These are phyloP conservation scores for Phania funesta DNA, from an alignment of 2,888 invertebrate genomes.

Conservation along the genomic window DNA sequence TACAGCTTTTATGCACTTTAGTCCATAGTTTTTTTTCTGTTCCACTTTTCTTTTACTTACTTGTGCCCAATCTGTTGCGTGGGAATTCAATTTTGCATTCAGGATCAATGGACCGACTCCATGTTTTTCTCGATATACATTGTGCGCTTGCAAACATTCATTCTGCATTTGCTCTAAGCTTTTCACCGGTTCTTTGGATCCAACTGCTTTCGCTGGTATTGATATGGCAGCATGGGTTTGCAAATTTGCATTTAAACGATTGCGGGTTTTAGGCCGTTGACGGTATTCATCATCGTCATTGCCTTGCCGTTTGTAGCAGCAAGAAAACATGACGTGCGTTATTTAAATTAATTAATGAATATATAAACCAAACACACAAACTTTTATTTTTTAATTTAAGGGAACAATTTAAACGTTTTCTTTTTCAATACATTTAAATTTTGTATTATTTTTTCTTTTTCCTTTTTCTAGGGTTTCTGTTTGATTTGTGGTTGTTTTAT, in stretches of 20 bases:
- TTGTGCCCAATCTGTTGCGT: slow-evolving; percentile 87
- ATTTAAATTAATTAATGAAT: too few relatives aligned
- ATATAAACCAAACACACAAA: too few relatives aligned
- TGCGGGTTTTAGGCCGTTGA: slow-evolving; percentile 31
- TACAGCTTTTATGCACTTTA: too few relatives aligned
- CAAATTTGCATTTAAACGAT: background rate
- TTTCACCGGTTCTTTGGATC: background rate
- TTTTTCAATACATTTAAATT: slow-evolving; percentile 20
- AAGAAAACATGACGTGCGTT: slow-evolving; percentile 56
- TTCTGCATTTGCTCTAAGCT: slow-evolving; percentile 63
- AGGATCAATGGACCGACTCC: slow-evolving; percentile 85
- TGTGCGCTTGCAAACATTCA: slow-evolving; percentile 81
- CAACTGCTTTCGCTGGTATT: background rate
- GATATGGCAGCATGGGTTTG: background rate
- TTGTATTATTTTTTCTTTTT: slow-evolving; percentile 29
- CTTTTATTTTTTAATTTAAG: too few relatives aligned
- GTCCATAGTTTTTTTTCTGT: too few relatives aligned
- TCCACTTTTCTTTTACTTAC: slow-evolving; percentile 72
- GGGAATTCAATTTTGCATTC: slow-evolving; percentile 84
- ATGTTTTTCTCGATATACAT: slow-evolving; percentile 85
- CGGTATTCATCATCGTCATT: slow-evolving; percentile 25
- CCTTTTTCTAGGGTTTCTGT: slow-evolving; percentile 37
- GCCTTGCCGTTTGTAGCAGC: slow-evolving; percentile 25
- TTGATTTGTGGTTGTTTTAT: background rate
- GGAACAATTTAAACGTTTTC: too few relatives aligned